A percentile compares a stretch with the other conserved stretches of the same genome.
Evolutionary conservation across 2,888 invertebrate genomes (phyloP).

Genomic region (Pristionchus japonicus): DNA sequence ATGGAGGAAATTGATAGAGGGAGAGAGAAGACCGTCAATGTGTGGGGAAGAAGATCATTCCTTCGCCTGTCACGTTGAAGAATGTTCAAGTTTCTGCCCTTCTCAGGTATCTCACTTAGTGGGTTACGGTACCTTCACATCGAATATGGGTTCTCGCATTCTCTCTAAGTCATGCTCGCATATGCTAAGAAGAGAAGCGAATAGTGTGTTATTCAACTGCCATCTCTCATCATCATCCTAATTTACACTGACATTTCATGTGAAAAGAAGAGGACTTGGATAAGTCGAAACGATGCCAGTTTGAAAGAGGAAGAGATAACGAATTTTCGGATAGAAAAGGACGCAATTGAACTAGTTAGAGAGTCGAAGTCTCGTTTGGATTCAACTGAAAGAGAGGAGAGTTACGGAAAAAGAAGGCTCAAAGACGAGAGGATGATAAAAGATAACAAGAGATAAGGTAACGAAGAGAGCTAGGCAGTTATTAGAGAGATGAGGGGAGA

Average conservation of each 20-base stretch:
- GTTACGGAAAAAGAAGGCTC: not conserved
- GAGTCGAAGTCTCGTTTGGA: not conserved
- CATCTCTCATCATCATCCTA: not conserved
- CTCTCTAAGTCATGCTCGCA: not conserved
- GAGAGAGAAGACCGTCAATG: conserved; percentile 31
- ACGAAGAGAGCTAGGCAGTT: not conserved
- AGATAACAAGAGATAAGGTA: conserved; percentile 23
- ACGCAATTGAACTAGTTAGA: conserved; percentile 34
- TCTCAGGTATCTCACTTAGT: not conserved
- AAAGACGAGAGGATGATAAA: not conserved
- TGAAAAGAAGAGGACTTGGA: not conserved
- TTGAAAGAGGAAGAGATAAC: conserved; percentile 39
- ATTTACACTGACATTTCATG: conserved; percentile 19
- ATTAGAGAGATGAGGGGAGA: conserved; percentile 23
- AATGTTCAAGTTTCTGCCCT: conserved; percentile 19
- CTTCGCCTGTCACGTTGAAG: not conserved
- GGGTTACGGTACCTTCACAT: not conserved
- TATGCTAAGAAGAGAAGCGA: not conserved
- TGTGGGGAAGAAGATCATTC: not conserved
- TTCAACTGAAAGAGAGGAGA: not conserved
- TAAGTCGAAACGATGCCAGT: conserved; percentile 17
- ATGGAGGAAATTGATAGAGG: conserved; percentile 17
- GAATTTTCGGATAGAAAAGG: conserved; percentile 34
- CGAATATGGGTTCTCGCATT: not conserved
- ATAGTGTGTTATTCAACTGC: not conserved